Conservation (phyloP, 2,113 vertebrate species). For the Nothocercus julius region DNA sequence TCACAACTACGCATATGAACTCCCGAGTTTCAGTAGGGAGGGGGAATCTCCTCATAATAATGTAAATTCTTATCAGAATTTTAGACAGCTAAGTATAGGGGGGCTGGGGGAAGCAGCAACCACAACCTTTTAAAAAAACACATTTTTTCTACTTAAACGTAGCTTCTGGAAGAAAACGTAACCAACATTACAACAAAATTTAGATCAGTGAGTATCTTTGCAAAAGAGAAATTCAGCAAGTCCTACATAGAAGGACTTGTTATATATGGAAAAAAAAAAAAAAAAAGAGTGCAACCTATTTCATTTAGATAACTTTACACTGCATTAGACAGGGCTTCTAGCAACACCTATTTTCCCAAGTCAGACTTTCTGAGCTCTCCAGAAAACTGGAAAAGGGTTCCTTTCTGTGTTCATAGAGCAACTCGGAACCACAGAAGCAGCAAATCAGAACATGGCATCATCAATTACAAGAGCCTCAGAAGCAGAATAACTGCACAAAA, state of each 20-base stretch:
- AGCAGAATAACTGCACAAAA: neutral
- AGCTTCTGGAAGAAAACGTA: neutral
- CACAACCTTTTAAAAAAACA: neutral
- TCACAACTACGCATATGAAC: neutral
- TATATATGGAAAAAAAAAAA: neutral
- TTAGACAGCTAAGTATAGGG: neutral
- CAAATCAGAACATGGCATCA: neutral
- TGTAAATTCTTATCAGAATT: neutral
- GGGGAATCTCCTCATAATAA: neutral
- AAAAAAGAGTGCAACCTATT: neutral
- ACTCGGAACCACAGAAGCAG: neutral
- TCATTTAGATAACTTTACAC: neutral
- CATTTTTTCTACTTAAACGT: neutral
- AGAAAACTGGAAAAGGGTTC: neutral
- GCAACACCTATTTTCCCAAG: neutral
- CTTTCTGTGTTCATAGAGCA: neutral
- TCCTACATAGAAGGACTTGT: neutral
- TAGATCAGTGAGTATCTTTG: neutral
- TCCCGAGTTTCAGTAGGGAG: neutral
- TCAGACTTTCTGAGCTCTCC: neutral
- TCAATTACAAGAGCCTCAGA: neutral
- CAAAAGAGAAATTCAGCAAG: neutral
- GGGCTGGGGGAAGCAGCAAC: neutral
- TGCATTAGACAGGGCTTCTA: neutral
- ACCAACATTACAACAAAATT: neutral